A percentile compares a stretch with the other conserved stretches of the same genome.
Evolutionary conservation across 1,140 invertebrate genomes (phyloP).

Genomic region (Drosophila nebulosa): DNA sequence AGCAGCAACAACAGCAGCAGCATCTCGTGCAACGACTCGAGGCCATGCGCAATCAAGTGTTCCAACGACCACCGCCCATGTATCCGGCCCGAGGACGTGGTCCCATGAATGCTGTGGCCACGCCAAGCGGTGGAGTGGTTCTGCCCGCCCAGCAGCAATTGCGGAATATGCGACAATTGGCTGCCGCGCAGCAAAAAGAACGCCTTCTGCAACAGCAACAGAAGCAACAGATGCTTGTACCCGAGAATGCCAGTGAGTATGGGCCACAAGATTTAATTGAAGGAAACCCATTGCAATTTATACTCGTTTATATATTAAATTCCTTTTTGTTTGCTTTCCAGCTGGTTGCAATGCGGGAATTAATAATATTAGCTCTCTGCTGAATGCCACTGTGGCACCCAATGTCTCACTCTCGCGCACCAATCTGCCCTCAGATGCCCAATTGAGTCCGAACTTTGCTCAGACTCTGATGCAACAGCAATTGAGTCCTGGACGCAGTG

Average conservation of each 20-base stretch:
- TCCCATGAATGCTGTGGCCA: constrained; percentile 74
- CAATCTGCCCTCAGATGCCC: constrained; percentile 87
- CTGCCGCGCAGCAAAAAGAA: constrained; percentile 83
- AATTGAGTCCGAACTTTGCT: constrained; percentile 86
- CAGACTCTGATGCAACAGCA: constrained; percentile 79
- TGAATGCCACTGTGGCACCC: constrained; percentile 90
- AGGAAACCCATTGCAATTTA: too few species aligned
- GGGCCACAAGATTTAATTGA: neutral
- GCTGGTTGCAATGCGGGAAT: constrained; percentile 84
- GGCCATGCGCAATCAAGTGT: constrained; percentile 59
- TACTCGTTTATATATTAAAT: neutral
- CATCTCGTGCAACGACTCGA: constrained; percentile 49
- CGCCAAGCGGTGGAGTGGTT: constrained; percentile 59
- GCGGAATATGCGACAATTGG: constrained; percentile 66
- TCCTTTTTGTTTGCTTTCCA: constrained; percentile 1
- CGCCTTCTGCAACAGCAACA: constrained; percentile 86
- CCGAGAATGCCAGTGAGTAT: constrained; percentile 83
- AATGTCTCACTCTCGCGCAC: constrained; percentile 89
- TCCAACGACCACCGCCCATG: constrained; percentile 77
- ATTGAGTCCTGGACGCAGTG: constrained; percentile 74
- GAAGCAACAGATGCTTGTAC: constrained; percentile 87
- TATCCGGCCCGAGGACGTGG: constrained; percentile 60
- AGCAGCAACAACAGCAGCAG: too few species aligned
- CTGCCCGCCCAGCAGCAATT: constrained; percentile 74
- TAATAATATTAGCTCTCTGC: constrained; percentile 88